Evolutionary conservation across 1,140 invertebrate genomes (phyloP), one percentile per base, ranked within the genome.

Genomic region (Aradophagus sp.): DNA sequence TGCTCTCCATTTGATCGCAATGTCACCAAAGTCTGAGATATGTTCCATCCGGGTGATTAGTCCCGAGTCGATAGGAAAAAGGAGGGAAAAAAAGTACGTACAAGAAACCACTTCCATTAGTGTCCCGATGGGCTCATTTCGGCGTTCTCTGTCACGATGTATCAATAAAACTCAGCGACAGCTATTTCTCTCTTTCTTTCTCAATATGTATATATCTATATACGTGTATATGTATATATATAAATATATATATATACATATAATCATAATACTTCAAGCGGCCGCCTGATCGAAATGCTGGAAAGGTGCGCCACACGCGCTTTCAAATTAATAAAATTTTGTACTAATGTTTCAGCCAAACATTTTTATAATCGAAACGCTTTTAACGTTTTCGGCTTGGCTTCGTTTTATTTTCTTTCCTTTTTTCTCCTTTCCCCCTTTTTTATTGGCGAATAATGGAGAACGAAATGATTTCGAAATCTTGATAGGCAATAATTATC

Each of bases 41-140:
- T 52, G 63, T 63, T 59, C 29, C 50, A 50, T 65, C 45, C 35
- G 47, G 48, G 20, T 41, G 65, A 74, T 59, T 52, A 58, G 66
- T 52, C 20, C 39, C 7, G 41, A 76, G 55, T 38, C 45, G 44
- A 70, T 66, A 59, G 41, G 50, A 50, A 50, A 61, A 62, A 55
- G 67, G 44, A 42, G 55, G 41, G 50, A 50, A 50, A 61, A 62
- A 55, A 70, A 39, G 44, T 47, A 55, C 29, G 27, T 47, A 65
- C 41, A 39, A 70, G 67, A 71, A 62, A 65, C 56, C 74, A 75
- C 75, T 74, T 76, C 77, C 78, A 80, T 80, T 80, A 78, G 75
- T 62, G 74, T 48, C 66, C 47, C 12, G 38, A 20, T 45, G 42
- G 58, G 59, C 55, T 70, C 53, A 62, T 66, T 73, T 67, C 62